Base-by-base conservation (phyloP, 2,888 invertebrate genomes). In the Rapana venosa region DNA sequence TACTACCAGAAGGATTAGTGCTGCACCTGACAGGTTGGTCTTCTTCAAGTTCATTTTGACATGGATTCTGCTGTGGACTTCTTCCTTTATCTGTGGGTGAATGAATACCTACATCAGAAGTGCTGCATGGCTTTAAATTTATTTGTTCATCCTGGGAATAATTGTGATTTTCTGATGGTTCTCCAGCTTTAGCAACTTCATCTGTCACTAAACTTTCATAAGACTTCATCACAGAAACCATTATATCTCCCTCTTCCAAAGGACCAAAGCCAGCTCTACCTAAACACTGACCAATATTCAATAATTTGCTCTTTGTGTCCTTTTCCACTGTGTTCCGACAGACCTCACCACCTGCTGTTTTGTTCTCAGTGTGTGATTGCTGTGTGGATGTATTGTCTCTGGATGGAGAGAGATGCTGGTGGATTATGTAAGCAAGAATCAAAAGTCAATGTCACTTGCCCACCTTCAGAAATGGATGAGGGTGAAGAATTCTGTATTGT, bases 81-180 rank as follows among this genome's bases (percentile, higher is more conserved):
- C 47, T 8, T 47, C 47, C 47, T 47, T 47, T 47, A 47, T 47
- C 47, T 47, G 47, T 47, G 47, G 47, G 47, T 47, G n/a, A 47
- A 47, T 47, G 47, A 47, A 2, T 47, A 47, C 47, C 47, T 8
- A 47, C 47, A 47, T 47, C 47, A 47, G 8, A 47, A 47, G 47
- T 5, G 47, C 47, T 47, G 47, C 47, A 47, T 47, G 47, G 47
- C 47, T 47, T 47, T 47, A 47, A 47, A 30, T 1, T n/a, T 74
- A n/a, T 74, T 74, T 74, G 74, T 74, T n/a, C 74, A 74, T 74
- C 74, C n/a, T n/a, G 26, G n/a, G 74, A 74, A 74, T n/a, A 4
- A 74, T 13, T n/a, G n/a, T n/a, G n/a, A 74, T 74, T 22, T n/a
- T 74, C 74, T n/a, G n/a, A n/a, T n/a, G n/a, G n/a, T 74, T 26